Percentiles rank a stretch among this genome's conserved stretches.
phyloP scores from a whole-genome alignment of 2,113 vertebrate species.

The Sitta europaea region DNA sequence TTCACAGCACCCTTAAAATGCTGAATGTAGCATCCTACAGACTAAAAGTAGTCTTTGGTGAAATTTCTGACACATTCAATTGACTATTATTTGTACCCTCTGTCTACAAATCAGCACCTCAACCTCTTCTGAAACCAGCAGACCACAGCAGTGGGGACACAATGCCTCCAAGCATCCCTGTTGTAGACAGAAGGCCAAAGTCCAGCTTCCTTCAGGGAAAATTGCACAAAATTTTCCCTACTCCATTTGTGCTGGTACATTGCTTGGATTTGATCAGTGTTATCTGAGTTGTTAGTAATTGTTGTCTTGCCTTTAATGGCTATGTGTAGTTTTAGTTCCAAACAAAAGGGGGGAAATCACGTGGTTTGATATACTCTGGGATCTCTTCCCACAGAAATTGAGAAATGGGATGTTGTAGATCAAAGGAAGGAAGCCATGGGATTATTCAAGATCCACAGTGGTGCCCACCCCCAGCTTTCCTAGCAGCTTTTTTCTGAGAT shows the following conservation, averaged over 20 bases:
- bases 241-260: not conserved
- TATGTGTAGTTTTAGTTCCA: not conserved
- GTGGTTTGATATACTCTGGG: not conserved
- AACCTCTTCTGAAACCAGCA: not conserved
- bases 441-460: not conserved
- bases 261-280: not conserved
- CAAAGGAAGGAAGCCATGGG: not conserved
- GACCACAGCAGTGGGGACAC: not conserved
- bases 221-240: not conserved
- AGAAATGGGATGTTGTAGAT: not conserved
- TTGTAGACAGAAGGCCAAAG: not conserved
- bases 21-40: not conserved
- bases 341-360: not conserved
- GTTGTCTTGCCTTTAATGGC: not conserved
- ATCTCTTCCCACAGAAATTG: not conserved
- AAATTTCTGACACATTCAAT: not conserved
- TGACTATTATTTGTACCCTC: not conserved
- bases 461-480: not conserved
- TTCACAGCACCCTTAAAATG: not conserved
- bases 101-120: not conserved
- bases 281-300: not conserved
- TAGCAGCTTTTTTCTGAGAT: not conserved
- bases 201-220: not conserved
- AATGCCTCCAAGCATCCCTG: not conserved
- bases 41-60: not conserved